Conservation (phyloP, 2,113 vertebrate genomes). For the Noctilio leporinus region DNA sequence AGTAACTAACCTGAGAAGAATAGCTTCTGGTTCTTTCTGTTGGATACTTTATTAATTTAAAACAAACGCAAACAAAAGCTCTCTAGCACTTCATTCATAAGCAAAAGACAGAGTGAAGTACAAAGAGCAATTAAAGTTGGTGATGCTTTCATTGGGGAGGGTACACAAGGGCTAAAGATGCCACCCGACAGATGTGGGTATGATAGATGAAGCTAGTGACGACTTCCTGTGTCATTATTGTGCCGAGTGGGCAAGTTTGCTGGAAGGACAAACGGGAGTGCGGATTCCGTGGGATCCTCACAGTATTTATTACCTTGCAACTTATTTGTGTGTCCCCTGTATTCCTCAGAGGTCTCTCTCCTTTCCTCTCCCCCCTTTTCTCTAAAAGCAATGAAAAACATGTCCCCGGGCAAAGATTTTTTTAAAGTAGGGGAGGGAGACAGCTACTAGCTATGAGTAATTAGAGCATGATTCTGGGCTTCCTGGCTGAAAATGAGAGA, state of each 20-base stretch:
- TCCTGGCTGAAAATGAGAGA: neutral
- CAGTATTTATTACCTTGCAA: neutral
- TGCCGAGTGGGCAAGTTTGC: slow-evolving; percentile 26
- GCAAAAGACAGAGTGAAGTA: neutral
- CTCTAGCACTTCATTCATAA: neutral
- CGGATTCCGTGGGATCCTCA: slow-evolving; percentile 36
- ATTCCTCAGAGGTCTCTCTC: neutral
- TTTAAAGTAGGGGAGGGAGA: too few species aligned
- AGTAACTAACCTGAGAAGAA: neutral
- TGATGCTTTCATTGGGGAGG: neutral
- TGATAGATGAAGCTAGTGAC: slow-evolving; percentile 43
- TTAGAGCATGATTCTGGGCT: neutral
- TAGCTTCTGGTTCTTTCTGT: neutral
- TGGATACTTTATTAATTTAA: neutral
- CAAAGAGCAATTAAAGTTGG: neutral
- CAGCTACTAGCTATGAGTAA: too few species aligned
- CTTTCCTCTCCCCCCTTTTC: too few species aligned
- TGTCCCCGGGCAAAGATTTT: too few species aligned
- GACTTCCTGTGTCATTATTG: slow-evolving; percentile 39
- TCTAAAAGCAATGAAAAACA: too few species aligned
- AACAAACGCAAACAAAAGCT: neutral
- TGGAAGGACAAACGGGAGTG: neutral
- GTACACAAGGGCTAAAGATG: neutral
- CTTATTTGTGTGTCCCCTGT: neutral
- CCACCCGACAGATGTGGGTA: slow-evolving; percentile 39